phyloP scores from a whole-genome alignment of 2,113 vertebrate species.

The Xenopus tropicalis region UCB_Xtro_10.0 CM004452.2:41834501-41835000 shows the following conservation, averaged over 20 bases:
- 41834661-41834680: too few relatives aligned
- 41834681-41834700: too few relatives aligned
- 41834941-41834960: too few relatives aligned
- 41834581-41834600: too few relatives aligned
- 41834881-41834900: conserved; percentile 38
- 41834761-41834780: background rate
- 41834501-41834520: too few relatives aligned
- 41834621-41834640: too few relatives aligned
- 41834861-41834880: conserved; percentile 29
- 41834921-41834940: conserved; percentile 15
- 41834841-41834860: conserved; percentile 27
- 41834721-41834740: too few relatives aligned
- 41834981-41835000: background rate
- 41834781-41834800: background rate
- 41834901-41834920: conserved; percentile 24
- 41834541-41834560: too few relatives aligned
- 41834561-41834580: too few relatives aligned
- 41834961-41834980: background rate
- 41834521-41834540: too few relatives aligned
- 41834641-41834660: too few relatives aligned
- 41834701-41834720: background rate
- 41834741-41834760: background rate
- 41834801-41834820: conserved; percentile 21
- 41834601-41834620: too few relatives aligned
- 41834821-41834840: conserved; percentile 13